Evolutionary conservation across 2,113 vertebrate genomes (phyloP).

Genomic region (Pseudorasbora parva): DNA sequence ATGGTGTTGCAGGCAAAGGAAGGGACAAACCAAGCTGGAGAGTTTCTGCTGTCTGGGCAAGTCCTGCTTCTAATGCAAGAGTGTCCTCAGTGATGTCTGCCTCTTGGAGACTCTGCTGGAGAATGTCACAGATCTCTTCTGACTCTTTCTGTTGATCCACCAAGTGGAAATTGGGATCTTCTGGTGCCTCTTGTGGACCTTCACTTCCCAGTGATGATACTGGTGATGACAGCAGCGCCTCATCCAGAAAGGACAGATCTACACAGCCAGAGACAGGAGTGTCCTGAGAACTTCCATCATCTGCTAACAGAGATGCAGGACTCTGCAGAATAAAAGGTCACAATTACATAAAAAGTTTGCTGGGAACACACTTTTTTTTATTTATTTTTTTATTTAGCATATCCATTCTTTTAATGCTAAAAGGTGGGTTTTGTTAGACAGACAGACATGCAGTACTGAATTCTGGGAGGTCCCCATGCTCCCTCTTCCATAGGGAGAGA

Average conservation of each 20-base stretch:
- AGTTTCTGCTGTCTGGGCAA: conserved; percentile 67
- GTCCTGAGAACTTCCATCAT: conserved; percentile 71
- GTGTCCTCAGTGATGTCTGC: conserved; percentile 82
- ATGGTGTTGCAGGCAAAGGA: conserved; percentile 66
- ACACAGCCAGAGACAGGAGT: conserved; percentile 75
- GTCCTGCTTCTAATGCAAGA: conserved; percentile 76
- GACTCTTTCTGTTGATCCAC: conserved; percentile 58
- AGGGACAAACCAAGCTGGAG: conserved; percentile 71
- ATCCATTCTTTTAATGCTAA: background rate
- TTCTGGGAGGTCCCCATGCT: too few relatives aligned
- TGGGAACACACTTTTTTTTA: too few relatives aligned
- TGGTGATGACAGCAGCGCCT: conserved; percentile 78
- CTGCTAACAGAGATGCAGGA: conserved; percentile 78
- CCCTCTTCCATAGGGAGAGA: conserved; percentile 45
- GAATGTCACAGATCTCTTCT: conserved; percentile 75
- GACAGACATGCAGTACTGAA: conserved; percentile 23
- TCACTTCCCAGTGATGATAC: conserved; percentile 59
- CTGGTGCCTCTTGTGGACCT: conserved; percentile 59
- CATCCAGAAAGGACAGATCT: conserved; percentile 82
- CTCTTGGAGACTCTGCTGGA: conserved; percentile 81
- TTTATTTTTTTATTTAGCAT: too few relatives aligned
- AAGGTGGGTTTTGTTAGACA: conserved; percentile 12
- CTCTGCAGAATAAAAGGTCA: conserved; percentile 66
- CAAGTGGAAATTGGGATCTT: conserved; percentile 57
- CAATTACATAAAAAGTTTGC: background rate